phyloP scores from a whole-genome alignment of 2,888 invertebrate genomes.

The Lithodes maja region DNA sequence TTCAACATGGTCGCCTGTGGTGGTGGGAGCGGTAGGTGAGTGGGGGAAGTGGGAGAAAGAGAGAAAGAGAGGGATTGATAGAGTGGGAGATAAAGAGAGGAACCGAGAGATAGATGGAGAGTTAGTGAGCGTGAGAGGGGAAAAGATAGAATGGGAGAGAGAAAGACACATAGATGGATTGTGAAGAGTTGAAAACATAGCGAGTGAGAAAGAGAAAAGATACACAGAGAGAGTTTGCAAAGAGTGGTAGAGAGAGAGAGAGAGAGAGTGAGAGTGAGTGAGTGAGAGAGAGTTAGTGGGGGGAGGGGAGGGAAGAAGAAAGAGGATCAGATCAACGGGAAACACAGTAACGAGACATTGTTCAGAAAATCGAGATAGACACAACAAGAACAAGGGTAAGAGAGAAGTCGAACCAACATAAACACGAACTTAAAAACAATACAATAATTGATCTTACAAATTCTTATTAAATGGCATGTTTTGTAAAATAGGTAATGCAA shows the following conservation, averaged over 20 bases:
- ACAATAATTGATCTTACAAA: neutral
- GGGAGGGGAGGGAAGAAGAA: neutral
- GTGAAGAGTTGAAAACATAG: neutral
- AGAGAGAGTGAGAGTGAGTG: neutral
- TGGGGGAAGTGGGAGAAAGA: slow-evolving; percentile 19
- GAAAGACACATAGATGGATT: neutral
- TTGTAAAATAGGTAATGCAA: neutral
- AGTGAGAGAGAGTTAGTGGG: neutral
- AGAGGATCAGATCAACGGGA: neutral
- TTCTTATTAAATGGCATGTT: neutral
- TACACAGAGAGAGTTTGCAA: no score
- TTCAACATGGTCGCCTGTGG: slow-evolving; percentile 79
- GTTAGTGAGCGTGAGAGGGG: neutral
- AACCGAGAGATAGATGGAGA: neutral
- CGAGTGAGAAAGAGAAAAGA: neutral
- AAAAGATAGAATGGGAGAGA: neutral
- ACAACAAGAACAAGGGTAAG: neutral
- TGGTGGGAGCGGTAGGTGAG: slow-evolving; percentile 32
- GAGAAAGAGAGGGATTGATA: neutral
- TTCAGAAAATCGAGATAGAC: neutral
- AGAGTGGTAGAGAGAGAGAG: neutral
- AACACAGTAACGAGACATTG: slow-evolving; percentile 18
- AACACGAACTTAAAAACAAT: neutral
- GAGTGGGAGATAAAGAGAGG: neutral
- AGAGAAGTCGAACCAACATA: neutral